phyloP scores from a whole-genome alignment of 2,888 invertebrate genomes.

The Dendrolimus pini region DNA sequence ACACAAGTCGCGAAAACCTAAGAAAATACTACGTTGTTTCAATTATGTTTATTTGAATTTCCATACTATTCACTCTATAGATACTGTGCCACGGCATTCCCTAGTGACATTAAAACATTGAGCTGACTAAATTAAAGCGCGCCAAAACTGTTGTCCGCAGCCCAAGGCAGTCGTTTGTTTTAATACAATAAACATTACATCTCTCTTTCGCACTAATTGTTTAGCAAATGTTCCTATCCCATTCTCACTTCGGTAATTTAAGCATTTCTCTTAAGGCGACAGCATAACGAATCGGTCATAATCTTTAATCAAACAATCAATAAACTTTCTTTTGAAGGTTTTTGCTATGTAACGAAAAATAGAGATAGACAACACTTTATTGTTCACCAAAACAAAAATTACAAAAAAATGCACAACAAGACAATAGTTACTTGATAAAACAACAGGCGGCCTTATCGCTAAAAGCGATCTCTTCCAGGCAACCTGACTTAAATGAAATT shows the following conservation, averaged over 20 bases:
- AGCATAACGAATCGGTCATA: conserved; percentile 41
- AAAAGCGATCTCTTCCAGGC: too few relatives aligned
- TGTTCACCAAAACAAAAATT: too few relatives aligned
- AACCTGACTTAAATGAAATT: too few relatives aligned
- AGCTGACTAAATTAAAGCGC: conserved; percentile 74
- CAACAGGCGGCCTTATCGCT: too few relatives aligned
- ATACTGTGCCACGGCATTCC: conserved; percentile 30
- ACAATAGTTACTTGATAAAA: too few relatives aligned
- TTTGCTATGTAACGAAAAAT: conserved; percentile 25
- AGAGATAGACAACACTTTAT: too few relatives aligned
- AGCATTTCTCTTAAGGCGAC: conserved; percentile 62
- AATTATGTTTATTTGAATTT: too few relatives aligned
- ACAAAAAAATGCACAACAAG: too few relatives aligned
- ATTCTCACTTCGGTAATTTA: conserved; percentile 47
- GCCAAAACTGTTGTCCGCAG: conserved; percentile 71
- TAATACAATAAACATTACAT: conserved; percentile 68
- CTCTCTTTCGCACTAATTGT: conserved; percentile 55
- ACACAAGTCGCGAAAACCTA: too few relatives aligned
- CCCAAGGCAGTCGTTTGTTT: conserved; percentile 75
- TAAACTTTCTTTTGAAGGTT: conserved; percentile 18
- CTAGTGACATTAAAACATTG: conserved; percentile 69
- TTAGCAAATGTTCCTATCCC: conserved; percentile 34
- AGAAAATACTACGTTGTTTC: too few relatives aligned
- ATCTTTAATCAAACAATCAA: conserved; percentile 10
- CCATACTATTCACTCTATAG: too few relatives aligned